Percentiles rank a stretch among this genome's conserved stretches.
Conservation (phyloP, 2,888 invertebrate species). For the Thymelicus acteon region DNA sequence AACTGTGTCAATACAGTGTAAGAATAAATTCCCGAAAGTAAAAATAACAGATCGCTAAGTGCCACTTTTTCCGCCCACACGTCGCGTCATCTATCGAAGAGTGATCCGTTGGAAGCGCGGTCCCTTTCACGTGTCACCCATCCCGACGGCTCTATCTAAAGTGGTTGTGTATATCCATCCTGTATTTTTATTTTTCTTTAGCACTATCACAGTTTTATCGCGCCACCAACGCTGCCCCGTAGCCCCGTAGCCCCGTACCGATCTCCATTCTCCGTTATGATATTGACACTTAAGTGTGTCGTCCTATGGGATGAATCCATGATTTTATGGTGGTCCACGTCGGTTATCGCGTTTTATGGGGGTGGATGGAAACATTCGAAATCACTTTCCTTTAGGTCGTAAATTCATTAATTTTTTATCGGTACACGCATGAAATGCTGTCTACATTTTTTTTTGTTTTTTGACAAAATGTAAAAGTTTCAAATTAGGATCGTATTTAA, state of each 20-base stretch:
- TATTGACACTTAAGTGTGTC: conserved; percentile 59
- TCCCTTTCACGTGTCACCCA: conserved; percentile 42
- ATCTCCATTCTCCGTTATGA: conserved; percentile 52
- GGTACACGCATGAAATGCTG: background rate
- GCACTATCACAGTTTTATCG: conserved; percentile 58
- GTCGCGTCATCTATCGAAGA: conserved; percentile 41
- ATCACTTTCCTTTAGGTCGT: conserved; percentile 42
- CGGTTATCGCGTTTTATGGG: conserved; percentile 67
- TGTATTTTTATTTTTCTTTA: conserved; percentile 57
- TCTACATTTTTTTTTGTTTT: background rate
- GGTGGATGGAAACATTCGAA: conserved; percentile 39
- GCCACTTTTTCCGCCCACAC: conserved; percentile 49
- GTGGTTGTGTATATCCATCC: conserved; percentile 41
- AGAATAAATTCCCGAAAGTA: conserved; percentile 54
- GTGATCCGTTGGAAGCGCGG: conserved; percentile 46
- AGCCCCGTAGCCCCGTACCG: too few species aligned
- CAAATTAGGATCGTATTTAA: too few species aligned
- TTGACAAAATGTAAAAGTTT: too few species aligned
- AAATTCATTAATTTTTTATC: conserved; percentile 21
- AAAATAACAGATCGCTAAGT: conserved; percentile 51
- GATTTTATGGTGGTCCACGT: conserved; percentile 64
- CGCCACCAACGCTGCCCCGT: conserved; percentile 60
- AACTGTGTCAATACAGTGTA: conserved; percentile 53
- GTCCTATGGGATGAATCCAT: conserved; percentile 54
- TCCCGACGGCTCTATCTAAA: conserved; percentile 40